These are phyloP conservation scores for Drosophila rellima DNA, from an alignment of 2,888 invertebrate genomes.

Conservation along the genomic window DNA sequence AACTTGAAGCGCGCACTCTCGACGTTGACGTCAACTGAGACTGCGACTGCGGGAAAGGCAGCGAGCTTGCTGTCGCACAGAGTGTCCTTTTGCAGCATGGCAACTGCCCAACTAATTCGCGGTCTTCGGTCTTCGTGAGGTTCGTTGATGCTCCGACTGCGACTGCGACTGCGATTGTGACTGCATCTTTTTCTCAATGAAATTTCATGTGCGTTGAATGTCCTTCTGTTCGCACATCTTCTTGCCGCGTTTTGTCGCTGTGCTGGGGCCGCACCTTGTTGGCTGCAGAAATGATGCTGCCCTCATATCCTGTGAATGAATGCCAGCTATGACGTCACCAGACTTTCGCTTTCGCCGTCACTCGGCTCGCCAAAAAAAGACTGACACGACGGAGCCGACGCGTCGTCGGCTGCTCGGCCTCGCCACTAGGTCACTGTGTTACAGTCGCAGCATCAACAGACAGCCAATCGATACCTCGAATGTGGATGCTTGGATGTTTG, in stretches of 20 bases:
- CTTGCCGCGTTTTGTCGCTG: constrained; percentile 1
- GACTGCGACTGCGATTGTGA: constrained; percentile 1
- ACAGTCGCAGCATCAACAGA: constrained; percentile 66
- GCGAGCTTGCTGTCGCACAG: constrained; percentile 42
- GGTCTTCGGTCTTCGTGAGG: constrained; percentile 9
- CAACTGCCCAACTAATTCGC: constrained; percentile 13
- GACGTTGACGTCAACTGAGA: constrained; percentile 44
- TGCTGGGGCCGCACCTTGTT: constrained; percentile 33
- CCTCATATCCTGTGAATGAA: constrained; percentile 83
- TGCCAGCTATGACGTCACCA: constrained; percentile 83
- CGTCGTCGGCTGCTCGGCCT: constrained; percentile 36
- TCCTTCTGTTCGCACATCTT: constrained; percentile 20
- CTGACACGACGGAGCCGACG: constrained; percentile 15
- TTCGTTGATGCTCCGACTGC: constrained; percentile 4
- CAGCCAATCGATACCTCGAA: constrained; percentile 42
- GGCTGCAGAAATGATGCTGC: constrained; percentile 33
- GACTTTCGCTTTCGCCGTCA: constrained; percentile 44
- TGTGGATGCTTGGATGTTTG: neutral
- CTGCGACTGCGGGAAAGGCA: constrained; percentile 9
- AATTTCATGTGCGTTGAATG: constrained; percentile 45
- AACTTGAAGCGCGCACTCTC: constrained; percentile 55
- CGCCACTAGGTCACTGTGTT: constrained; percentile 85
- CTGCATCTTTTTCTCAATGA: constrained; percentile 68
- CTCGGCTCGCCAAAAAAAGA: constrained; percentile 6
- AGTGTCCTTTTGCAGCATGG: constrained; percentile 68